Evolutionary conservation across 92 coral and sea anemone species (phyloP).

Genomic region (Anthopleura xanthogrammica): DNA sequence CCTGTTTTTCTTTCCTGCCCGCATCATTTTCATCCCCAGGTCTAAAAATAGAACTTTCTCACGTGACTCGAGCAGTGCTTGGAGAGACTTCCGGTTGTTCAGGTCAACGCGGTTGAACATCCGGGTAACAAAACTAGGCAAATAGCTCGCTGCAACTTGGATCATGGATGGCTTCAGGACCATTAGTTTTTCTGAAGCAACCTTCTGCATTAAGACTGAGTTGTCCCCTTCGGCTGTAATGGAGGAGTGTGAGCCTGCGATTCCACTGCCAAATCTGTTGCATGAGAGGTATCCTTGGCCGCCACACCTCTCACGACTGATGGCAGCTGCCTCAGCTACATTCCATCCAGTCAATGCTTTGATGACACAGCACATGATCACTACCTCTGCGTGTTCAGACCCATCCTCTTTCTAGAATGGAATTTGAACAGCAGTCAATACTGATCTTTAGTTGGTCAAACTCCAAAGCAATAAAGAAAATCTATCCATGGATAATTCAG

Average conservation of each 20-base stretch:
- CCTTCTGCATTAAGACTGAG: constrained; percentile 91
- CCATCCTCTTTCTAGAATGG: constrained; percentile 66
- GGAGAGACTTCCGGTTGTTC: constrained; percentile 49
- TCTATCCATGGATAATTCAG: no score
- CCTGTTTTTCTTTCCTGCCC: constrained; percentile 67
- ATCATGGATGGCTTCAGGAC: constrained; percentile 58
- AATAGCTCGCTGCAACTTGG: not conserved
- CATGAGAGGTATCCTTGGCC: constrained; percentile 94
- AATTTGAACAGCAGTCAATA: not conserved
- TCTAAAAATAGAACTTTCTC: constrained; percentile 71
- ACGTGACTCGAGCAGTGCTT: constrained; percentile 61
- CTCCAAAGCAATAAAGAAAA: no score
- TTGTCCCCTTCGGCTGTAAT: constrained; percentile 96
- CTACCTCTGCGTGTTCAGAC: constrained; percentile 81
- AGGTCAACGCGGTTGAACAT: constrained; percentile 48
- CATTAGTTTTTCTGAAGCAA: constrained; percentile 75
- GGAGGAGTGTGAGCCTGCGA: constrained; percentile 77
- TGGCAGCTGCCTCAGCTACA: constrained; percentile 63
- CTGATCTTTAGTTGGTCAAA: no score
- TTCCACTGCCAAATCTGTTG: constrained; percentile 66
- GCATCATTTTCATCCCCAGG: constrained; percentile 77
- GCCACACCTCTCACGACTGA: constrained; percentile 90
- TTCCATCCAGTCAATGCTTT: constrained; percentile 89
- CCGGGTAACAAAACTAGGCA: not conserved
- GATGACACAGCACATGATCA: constrained; percentile 91